Evolutionary conservation across 2,888 invertebrate species (phyloP).

Genomic region (Lamellibrachia satsuma): DNA sequence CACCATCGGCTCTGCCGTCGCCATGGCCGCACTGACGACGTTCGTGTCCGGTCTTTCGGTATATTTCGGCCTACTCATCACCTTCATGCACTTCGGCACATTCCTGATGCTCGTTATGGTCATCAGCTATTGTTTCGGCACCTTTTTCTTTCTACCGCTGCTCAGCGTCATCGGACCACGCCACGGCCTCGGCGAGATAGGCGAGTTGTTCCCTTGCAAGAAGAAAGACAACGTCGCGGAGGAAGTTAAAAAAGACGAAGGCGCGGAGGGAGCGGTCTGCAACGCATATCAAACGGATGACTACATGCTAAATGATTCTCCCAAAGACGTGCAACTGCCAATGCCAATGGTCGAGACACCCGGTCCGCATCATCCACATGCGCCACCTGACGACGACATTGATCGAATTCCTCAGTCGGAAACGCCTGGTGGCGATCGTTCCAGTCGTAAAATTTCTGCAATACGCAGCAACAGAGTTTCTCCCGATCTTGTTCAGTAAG

Average conservation of each 20-base stretch:
- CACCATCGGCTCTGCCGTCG: slow-evolving; percentile 82
- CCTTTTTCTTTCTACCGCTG: slow-evolving; percentile 69
- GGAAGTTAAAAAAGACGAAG: background rate
- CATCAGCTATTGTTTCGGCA: slow-evolving; percentile 79
- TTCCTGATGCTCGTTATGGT: slow-evolving; percentile 88
- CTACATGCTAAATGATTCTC: background rate
- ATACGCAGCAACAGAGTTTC: background rate
- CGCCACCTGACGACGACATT: background rate
- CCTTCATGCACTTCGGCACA: slow-evolving; percentile 82
- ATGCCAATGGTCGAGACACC: background rate
- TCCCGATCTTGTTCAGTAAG: background rate
- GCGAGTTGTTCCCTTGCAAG: background rate
- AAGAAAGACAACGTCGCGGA: background rate
- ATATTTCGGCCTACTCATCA: slow-evolving; percentile 85
- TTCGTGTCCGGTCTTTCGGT: slow-evolving; percentile 87
- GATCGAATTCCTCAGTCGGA: background rate
- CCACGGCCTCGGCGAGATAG: slow-evolving; percentile 21
- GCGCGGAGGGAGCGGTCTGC: background rate
- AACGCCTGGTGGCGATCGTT: background rate
- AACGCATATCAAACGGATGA: background rate
- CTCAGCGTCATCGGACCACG: slow-evolving; percentile 79
- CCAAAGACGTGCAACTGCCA: background rate
- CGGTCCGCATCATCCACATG: background rate
- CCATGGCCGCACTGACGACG: slow-evolving; percentile 87
- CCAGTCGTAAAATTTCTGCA: background rate